Conservation (phyloP, 2,113 vertebrate species). For the Danionella cerebrum region DNA sequence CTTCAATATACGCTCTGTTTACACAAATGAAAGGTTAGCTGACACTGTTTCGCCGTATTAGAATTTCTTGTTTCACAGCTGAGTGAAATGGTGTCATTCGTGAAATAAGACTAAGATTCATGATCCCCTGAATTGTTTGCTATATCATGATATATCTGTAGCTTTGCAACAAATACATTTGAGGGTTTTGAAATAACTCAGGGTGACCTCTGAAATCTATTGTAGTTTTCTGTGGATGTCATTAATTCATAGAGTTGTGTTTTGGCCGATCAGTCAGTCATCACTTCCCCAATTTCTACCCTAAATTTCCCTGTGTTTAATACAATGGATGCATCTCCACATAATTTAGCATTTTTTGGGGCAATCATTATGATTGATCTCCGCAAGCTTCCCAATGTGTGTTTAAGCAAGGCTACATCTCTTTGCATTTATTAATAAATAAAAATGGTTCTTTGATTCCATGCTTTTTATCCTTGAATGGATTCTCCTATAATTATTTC, state of each 20-base stretch:
- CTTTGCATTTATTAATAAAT: too few relatives aligned
- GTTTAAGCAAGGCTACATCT: too few relatives aligned
- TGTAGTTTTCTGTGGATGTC: slow-evolving; percentile 20
- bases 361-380: too few relatives aligned
- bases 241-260: slow-evolving; percentile 17
- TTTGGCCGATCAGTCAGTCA: neutral
- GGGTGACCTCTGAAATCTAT: neutral
- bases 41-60: neutral
- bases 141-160: neutral
- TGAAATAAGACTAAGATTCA: neutral
- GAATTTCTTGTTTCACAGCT: neutral
- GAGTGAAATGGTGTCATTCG: neutral
- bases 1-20: neutral
- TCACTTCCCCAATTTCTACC: too few relatives aligned
- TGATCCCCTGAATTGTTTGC: neutral
- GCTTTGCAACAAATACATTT: neutral
- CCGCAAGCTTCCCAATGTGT: too few relatives aligned
- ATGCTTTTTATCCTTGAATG: too few relatives aligned
- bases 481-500: neutral
- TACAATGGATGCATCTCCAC: neutral
- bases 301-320: too few relatives aligned
- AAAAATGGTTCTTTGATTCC: too few relatives aligned
- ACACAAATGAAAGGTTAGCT: neutral
- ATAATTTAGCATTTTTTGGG: too few relatives aligned
- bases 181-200: neutral